Conservation (phyloP, 2,797 vertebrate species). For the Garrulus glandarius region DNA sequence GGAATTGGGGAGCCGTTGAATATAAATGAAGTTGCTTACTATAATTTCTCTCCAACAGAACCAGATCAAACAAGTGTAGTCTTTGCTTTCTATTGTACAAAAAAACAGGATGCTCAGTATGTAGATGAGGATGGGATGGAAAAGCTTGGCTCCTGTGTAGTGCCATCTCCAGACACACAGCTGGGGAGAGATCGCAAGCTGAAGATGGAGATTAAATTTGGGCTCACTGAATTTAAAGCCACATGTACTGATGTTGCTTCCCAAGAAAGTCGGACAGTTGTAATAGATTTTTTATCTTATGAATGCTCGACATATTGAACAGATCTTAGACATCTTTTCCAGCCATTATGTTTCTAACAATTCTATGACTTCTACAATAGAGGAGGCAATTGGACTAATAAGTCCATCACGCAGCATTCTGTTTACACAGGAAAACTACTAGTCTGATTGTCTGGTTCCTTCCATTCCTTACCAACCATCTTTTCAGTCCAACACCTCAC, state of each 20-base stretch:
- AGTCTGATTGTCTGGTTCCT: background rate
- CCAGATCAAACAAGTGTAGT: fast-evolving
- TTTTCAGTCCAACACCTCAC: background rate
- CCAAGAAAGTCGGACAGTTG: background rate
- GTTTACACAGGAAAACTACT: background rate
- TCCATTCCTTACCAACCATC: background rate
- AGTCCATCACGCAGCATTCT: background rate
- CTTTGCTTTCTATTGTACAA: conserved; percentile 12
- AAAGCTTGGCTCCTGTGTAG: background rate
- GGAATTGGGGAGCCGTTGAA: background rate
- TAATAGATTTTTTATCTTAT: background rate
- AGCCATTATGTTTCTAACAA: background rate
- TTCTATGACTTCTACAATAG: background rate
- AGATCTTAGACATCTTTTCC: background rate
- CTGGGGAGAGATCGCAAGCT: background rate
- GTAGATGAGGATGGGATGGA: conserved; percentile 1
- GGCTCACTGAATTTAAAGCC: conserved; percentile 27
- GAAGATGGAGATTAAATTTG: conserved; percentile 7
- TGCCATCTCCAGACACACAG: background rate
- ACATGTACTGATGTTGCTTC: background rate
- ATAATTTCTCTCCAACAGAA: background rate
- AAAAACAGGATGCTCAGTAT: background rate
- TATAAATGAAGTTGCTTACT: background rate
- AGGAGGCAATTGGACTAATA: background rate
- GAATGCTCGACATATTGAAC: background rate